These are phyloP conservation scores for Vidua chalybeata DNA, from an alignment of 2,113 vertebrate genomes.

Conservation along the genomic window DNA sequence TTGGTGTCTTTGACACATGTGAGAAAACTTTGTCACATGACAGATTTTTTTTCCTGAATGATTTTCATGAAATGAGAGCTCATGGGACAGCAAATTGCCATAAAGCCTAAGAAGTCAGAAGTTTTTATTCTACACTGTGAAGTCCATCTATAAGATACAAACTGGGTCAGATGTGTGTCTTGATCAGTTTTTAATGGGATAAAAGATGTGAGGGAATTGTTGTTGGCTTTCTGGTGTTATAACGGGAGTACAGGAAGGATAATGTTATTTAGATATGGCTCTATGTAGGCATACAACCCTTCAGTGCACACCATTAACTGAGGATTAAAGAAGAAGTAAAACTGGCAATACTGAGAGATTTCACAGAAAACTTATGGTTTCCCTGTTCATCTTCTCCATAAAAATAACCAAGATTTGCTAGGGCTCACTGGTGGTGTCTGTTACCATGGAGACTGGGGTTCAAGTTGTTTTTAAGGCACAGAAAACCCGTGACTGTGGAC, in stretches of 20 bases:
- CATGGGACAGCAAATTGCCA: background rate
- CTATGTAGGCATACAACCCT: background rate
- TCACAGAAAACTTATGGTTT: conserved; percentile 4
- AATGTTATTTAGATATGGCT: background rate
- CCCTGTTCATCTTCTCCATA: conserved; percentile 14
- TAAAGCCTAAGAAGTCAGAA: background rate
- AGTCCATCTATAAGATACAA: background rate
- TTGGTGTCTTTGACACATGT: background rate
- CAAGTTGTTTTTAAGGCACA: conserved; percentile 39
- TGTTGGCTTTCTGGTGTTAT: background rate
- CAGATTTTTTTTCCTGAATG: background rate
- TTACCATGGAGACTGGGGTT: conserved; percentile 47
- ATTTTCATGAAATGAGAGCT: background rate
- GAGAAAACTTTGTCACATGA: background rate
- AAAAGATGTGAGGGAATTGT: background rate
- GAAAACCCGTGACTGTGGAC: background rate
- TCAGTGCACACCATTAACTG: conserved; percentile 18
- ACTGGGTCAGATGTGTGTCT: background rate
- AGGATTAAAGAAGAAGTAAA: conserved; percentile 8
- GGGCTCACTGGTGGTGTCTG: conserved; percentile 5
- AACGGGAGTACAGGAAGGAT: background rate
- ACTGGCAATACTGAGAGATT: conserved; percentile 19
- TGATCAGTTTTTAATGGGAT: background rate
- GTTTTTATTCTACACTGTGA: background rate
- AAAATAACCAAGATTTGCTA: conserved; percentile 32